phyloP scores from a whole-genome alignment of 53 echinoderm and acorn worm genomes.

The Arbacia lixula region DNA sequence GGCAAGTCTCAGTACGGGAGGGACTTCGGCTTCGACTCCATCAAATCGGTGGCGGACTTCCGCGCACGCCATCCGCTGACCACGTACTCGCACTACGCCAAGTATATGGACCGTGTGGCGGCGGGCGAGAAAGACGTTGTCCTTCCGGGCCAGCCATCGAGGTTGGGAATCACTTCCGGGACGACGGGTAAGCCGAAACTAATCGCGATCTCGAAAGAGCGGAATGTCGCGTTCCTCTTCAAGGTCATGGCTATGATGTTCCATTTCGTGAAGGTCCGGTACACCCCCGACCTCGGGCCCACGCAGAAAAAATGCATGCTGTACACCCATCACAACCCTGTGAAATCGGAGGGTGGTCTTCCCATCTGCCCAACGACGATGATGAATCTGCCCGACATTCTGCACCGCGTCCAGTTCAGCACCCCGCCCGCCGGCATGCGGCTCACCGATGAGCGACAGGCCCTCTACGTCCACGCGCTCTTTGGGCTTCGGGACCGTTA shows the following conservation, averaged over 20 bases:
- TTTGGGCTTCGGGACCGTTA: slow-evolving; percentile 34
- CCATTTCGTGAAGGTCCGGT: slow-evolving; percentile 3
- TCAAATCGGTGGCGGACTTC: slow-evolving; percentile 41
- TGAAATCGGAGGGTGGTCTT: slow-evolving; percentile 21
- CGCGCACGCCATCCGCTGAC: slow-evolving; percentile 31
- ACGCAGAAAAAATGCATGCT: slow-evolving; percentile 38
- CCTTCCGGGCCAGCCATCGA: slow-evolving; percentile 32
- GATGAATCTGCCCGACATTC: slow-evolving; percentile 34
- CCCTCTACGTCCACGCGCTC: slow-evolving; percentile 45
- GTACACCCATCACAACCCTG: slow-evolving; percentile 13
- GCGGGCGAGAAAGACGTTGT: slow-evolving; percentile 34
- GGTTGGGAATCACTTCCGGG: slow-evolving; percentile 39
- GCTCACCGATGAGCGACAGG: slow-evolving; percentile 32
- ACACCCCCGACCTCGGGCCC: slow-evolving; percentile 14
- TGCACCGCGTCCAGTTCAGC: slow-evolving; percentile 40
- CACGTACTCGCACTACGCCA: slow-evolving; percentile 20
- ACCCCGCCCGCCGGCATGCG: slow-evolving; percentile 51
- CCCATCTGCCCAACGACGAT: slow-evolving; percentile 23
- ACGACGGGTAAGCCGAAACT: slow-evolving; percentile 45
- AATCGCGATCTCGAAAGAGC: slow-evolving; percentile 26
- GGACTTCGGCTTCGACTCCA: slow-evolving; percentile 12
- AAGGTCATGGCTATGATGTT: slow-evolving; percentile 46
- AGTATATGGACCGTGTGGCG: slow-evolving; percentile 30
- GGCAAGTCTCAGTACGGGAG: slow-evolving; percentile 17
- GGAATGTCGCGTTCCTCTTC: slow-evolving; percentile 43